Percentiles rank a stretch among this genome's conserved stretches.
Conservation (phyloP, 2,113 vertebrate genomes). For the Pygathrix nemaeus region DNA sequence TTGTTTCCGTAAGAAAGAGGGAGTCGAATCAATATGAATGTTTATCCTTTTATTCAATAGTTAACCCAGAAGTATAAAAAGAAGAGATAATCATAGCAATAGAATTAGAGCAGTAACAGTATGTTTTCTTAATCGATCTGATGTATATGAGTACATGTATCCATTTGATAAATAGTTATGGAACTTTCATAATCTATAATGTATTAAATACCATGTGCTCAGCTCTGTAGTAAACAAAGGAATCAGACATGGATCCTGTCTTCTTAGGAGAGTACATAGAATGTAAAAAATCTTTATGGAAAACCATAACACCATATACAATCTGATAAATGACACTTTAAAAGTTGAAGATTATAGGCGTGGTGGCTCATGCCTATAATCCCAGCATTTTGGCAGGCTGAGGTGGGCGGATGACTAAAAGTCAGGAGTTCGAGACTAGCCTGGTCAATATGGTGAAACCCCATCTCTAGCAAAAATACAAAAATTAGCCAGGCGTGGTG, state of each 20-base stretch:
- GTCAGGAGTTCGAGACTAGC: too few relatives aligned
- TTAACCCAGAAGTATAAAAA: background rate
- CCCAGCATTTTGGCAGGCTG: too few relatives aligned
- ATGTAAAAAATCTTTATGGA: background rate
- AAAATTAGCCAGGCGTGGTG: too few relatives aligned
- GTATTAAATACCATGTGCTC: background rate
- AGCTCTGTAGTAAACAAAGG: background rate
- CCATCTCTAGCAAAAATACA: too few relatives aligned
- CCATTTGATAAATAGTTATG: background rate
- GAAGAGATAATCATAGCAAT: background rate
- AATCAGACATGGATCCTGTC: background rate
- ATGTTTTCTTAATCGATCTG: slow-evolving; percentile 28
- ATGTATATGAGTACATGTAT: background rate
- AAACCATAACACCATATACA: background rate
- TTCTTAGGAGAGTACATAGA: background rate
- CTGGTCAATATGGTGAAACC: too few relatives aligned
- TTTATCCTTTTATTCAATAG: background rate
- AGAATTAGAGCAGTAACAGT: background rate
- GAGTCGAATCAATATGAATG: background rate
- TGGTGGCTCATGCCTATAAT: too few relatives aligned
- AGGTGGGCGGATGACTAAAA: too few relatives aligned
- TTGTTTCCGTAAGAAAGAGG: background rate
- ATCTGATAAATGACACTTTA: background rate
- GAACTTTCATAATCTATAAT: background rate
- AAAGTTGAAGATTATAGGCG: background rate